Evolutionary conservation across 2,113 vertebrate genomes (phyloP), one percentile per base, ranked within the genome.

Genomic region (Corydoras maculifer): DNA sequence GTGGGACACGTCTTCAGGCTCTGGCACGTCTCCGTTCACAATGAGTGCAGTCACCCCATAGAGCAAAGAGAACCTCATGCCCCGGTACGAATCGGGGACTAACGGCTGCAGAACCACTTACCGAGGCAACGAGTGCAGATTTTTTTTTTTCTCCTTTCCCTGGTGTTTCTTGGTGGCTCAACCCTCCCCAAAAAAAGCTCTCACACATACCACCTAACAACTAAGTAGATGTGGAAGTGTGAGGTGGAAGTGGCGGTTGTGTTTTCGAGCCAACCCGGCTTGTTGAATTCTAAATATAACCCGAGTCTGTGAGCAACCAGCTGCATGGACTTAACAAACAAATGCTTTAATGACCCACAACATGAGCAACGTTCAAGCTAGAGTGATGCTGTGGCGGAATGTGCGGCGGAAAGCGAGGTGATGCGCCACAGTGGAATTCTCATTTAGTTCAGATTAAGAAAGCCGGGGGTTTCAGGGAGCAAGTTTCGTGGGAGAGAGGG

Each of bases 371-470:
- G 54, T 57, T 57, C 10, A 57, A 57, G 15, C n/a, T 1, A 88
- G 88, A 86, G 81, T 73, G 73, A 4, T 12, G 31, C 78, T 70
- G 77, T 54, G 64, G 58, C 50, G 68, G 75, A 72, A 77, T 72
- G 64, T 73, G 72, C 70, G 74, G 32, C 77, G 69, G 15, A 77
- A 72, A 81, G 70, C 59, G 77, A 84, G 79, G 80, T 83, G 80
- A 86, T 82, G 79, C 78, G 77, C 86, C 84, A 84, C 70, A 80
- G 74, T 71, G 86, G 86, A 88, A 88, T 88, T 87, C 82, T 87
- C 84, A 88, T 88, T 89, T 90, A 87, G 80, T 86, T 78, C 84
- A 88, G 86, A 87, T 90, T 89, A 88, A 85, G 79, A 86, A 84
- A 81, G 75, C 82, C 62, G 53, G 32, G 73, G 49, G 18, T 25